phyloP scores from a whole-genome alignment of 2,113 vertebrate species.

The Ivindomyrus marchei region DNA sequence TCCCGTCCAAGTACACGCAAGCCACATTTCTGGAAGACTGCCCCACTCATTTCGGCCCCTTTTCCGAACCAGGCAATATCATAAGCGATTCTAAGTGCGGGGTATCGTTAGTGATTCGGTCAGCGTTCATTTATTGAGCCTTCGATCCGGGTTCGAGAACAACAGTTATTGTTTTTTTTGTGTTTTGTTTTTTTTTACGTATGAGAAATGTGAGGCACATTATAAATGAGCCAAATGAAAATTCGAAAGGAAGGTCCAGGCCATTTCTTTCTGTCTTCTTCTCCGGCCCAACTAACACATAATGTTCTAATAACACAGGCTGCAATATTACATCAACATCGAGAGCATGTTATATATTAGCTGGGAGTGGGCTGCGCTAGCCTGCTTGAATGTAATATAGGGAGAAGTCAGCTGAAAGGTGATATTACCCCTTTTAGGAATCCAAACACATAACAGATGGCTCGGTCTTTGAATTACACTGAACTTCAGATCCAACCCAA shows the following conservation, averaged over 20 bases:
- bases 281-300: background rate
- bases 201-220: background rate
- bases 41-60: background rate
- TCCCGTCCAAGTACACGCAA: background rate
- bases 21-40: background rate
- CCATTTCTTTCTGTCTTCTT: background rate
- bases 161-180: background rate
- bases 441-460: constrained; percentile 25
- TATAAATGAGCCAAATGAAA: constrained; percentile 7
- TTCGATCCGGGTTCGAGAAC: background rate
- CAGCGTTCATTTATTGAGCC: background rate
- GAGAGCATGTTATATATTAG: constrained; percentile 10
- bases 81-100: background rate
- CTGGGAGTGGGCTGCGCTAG: background rate
- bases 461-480: constrained; percentile 10
- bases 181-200: background rate
- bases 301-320: constrained; percentile 8
- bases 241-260: background rate
- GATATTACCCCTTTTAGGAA: constrained; percentile 13
- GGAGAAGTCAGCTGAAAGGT: constrained; percentile 17
- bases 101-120: background rate
- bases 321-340: constrained; percentile 12
- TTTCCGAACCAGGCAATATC: background rate
- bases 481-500: constrained; percentile 19
- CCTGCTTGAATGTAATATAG: constrained; percentile 14